phyloP scores from a whole-genome alignment of 2,888 invertebrate genomes.

The Elegia similella region DNA sequence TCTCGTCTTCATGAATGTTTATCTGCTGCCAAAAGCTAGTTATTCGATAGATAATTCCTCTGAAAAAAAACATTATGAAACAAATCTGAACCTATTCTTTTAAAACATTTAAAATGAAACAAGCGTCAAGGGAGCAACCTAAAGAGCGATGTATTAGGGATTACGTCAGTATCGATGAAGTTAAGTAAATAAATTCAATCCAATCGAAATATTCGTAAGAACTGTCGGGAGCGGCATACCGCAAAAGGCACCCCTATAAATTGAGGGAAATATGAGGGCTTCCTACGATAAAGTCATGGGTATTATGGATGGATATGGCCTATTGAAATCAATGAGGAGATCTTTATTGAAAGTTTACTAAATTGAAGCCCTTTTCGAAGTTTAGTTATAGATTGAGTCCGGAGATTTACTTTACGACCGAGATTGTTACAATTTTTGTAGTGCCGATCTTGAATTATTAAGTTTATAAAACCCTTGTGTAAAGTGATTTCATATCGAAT shows the following conservation, averaged over 20 bases:
- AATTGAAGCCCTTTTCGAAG: conserved; percentile 47
- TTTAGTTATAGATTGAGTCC: neutral
- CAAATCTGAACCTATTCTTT: too few relatives aligned
- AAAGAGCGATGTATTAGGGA: neutral
- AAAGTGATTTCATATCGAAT: too few relatives aligned
- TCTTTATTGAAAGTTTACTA: conserved; percentile 67
- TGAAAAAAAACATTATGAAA: too few relatives aligned
- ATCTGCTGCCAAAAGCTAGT: too few relatives aligned
- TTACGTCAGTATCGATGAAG: conserved; percentile 10
- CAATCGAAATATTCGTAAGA: conserved; percentile 57
- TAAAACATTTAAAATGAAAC: neutral
- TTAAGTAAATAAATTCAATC: conserved; percentile 55
- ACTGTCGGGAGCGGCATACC: conserved; percentile 54
- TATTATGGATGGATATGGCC: conserved; percentile 61
- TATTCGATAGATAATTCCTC: too few relatives aligned
- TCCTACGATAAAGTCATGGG: conserved; percentile 61
- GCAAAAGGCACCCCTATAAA: conserved; percentile 67
- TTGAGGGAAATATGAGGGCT: conserved; percentile 62
- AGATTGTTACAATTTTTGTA: conserved; percentile 4
- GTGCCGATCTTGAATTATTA: too few relatives aligned
- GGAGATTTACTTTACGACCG: conserved; percentile 1
- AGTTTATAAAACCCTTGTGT: too few relatives aligned
- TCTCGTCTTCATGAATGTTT: too few relatives aligned
- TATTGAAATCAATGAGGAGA: conserved; percentile 69
- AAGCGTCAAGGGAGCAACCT: neutral